Percentiles rank a stretch among this genome's conserved stretches.
Evolutionary conservation across 2,113 vertebrate genomes (phyloP).

Genomic region (Perca fluviatilis): DNA sequence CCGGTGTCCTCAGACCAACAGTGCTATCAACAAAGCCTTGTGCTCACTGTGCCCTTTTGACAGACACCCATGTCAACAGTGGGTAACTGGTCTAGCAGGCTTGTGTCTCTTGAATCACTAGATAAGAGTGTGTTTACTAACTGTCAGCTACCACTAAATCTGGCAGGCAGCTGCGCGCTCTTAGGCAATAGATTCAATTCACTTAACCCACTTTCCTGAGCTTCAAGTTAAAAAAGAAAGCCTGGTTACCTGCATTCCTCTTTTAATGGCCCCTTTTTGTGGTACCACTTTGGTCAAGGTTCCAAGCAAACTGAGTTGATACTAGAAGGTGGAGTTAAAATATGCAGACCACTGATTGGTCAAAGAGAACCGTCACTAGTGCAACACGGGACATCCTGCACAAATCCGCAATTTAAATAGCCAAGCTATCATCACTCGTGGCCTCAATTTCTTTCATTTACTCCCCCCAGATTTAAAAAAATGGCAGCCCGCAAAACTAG

Average conservation of each 20-base stretch:
- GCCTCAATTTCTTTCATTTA: no score
- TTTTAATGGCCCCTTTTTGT: slow-evolving; percentile 46
- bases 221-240: slow-evolving; percentile 70
- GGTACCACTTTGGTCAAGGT: no score
- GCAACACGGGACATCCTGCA: no score
- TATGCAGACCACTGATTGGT: no score
- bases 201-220: slow-evolving; percentile 78
- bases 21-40: slow-evolving; percentile 45
- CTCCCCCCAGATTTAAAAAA: no score
- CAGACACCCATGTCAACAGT: slow-evolving; percentile 67
- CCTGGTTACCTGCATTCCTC: slow-evolving; percentile 66
- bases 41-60: slow-evolving; percentile 50
- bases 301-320: no score
- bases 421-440: no score
- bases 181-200: slow-evolving; percentile 73
- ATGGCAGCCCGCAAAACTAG: no score
- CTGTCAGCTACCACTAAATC: slow-evolving; percentile 71
- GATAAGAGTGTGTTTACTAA: slow-evolving; percentile 79
- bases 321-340: no score
- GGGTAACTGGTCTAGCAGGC: slow-evolving; percentile 57
- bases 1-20: slow-evolving; percentile 36
- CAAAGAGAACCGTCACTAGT: no score
- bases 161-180: slow-evolving; percentile 73
- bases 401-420: no score
- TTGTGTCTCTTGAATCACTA: slow-evolving; percentile 53